phyloP scores from a whole-genome alignment of 2,888 invertebrate genomes.

The Orchestes rusci region DNA sequence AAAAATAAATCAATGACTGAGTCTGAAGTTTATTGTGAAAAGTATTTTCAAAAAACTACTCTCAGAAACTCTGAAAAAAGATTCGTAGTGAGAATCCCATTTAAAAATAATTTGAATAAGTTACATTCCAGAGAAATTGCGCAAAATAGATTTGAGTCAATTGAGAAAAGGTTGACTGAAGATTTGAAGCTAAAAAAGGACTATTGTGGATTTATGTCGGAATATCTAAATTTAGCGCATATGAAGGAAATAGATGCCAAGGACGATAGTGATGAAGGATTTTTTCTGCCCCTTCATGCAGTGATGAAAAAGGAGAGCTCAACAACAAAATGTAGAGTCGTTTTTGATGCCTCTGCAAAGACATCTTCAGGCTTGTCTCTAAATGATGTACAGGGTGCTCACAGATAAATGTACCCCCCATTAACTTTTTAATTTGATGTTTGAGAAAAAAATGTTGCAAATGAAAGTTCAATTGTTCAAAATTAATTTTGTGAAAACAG shows the following conservation, averaged over 20 bases:
- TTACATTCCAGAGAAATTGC: conserved; percentile 14
- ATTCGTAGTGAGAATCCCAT: conserved; percentile 20
- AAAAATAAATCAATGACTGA: background rate
- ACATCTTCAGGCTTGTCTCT: conserved; percentile 17
- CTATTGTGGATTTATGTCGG: conserved; percentile 17
- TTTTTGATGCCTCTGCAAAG: conserved; percentile 27
- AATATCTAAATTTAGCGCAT: conserved; percentile 17
- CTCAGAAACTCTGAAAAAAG: conserved; percentile 6
- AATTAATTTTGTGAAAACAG: no score
- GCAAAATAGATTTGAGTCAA: conserved; percentile 10
- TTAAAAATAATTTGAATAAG: conserved; percentile 9
- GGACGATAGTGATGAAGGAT: conserved; percentile 2
- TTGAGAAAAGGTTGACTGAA: conserved; percentile 17
- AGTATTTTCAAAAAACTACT: conserved; percentile 16
- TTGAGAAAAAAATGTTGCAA: no score
- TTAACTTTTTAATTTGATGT: no score
- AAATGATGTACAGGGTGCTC: no score
- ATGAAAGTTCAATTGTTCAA: no score
- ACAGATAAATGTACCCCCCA: no score
- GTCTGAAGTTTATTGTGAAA: conserved; percentile 24
- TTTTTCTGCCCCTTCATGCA: conserved; percentile 8
- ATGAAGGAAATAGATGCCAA: conserved; percentile 17
- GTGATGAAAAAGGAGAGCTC: conserved; percentile 4
- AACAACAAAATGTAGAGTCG: conserved; percentile 20
- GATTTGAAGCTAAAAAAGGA: conserved; percentile 14